A percentile compares a stretch with the other conserved stretches of the same genome.
Evolutionary conservation across 2,888 invertebrate genomes (phyloP).

Genomic region (Aplocera efformata): DNA sequence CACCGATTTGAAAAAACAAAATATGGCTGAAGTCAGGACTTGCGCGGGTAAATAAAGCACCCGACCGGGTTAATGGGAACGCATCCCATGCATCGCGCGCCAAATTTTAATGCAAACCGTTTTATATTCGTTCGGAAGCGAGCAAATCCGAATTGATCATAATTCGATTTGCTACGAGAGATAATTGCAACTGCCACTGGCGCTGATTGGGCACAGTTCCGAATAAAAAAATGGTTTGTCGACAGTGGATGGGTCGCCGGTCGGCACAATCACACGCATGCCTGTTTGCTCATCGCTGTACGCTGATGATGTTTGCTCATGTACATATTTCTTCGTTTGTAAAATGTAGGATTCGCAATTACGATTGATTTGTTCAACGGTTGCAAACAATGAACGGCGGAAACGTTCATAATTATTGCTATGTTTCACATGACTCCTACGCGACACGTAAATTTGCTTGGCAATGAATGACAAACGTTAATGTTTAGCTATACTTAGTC

Average conservation of each 20-base stretch:
- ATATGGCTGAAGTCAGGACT: conserved; percentile 42
- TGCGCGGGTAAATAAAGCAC: conserved; percentile 61
- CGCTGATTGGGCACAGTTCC: conserved; percentile 71
- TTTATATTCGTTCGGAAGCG: conserved; percentile 79
- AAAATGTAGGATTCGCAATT: conserved; percentile 25
- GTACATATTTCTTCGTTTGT: conserved; percentile 50
- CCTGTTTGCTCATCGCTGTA: conserved; percentile 63
- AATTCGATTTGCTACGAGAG: conserved; percentile 77
- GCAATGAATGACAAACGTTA: conserved; percentile 65
- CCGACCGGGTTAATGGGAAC: conserved; percentile 73
- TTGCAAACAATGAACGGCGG: conserved; percentile 10
- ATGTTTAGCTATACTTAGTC: conserved; percentile 48
- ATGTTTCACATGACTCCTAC: conserved; percentile 26
- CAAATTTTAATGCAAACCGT: conserved; percentile 81
- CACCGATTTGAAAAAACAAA: conserved; percentile 54
- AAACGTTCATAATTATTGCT: conserved; percentile 13
- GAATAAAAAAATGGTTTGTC: conserved; percentile 61
- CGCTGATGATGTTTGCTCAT: conserved; percentile 73
- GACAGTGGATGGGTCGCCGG: conserved; percentile 32
- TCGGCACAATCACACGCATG: conserved; percentile 67
- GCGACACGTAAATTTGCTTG: conserved; percentile 51
- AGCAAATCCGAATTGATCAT: conserved; percentile 81
- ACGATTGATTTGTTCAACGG: conserved; percentile 14
- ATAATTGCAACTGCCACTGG: conserved; percentile 80
- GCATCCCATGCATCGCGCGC: conserved; percentile 74